Conservation (phyloP, 2,797 vertebrate species). For the Enteromius argenteus region DNA sequence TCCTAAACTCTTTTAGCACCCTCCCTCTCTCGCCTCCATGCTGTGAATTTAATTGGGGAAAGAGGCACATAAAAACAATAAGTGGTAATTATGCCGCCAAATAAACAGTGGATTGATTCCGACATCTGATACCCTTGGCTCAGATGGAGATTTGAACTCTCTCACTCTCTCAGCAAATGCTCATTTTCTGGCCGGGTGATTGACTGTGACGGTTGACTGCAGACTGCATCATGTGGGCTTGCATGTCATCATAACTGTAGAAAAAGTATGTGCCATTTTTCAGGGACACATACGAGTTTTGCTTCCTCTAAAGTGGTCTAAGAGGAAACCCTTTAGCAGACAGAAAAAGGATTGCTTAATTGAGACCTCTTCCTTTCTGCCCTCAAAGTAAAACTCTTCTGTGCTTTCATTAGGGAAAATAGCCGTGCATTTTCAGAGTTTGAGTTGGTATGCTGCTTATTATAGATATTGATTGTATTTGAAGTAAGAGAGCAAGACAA, state of each 20-base stretch:
- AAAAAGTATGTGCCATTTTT: background rate
- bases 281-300: background rate
- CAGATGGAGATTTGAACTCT: background rate
- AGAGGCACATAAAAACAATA: slow-evolving; percentile 14
- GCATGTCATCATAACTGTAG: background rate
- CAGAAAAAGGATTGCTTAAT: slow-evolving; percentile 19
- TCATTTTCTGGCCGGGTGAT: slow-evolving; percentile 8
- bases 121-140: slow-evolving; percentile 2
- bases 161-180: slow-evolving; percentile 11
- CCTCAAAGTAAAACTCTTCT: background rate
- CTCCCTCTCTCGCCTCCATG: background rate
- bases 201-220: background rate
- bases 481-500: background rate
- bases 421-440: background rate
- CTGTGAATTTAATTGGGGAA: background rate
- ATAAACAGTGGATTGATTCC: slow-evolving; percentile 31
- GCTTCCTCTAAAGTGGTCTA: slow-evolving; percentile 27
- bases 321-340: slow-evolving; percentile 20
- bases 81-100: slow-evolving; percentile 24
- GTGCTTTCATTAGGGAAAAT: background rate
- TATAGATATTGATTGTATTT: background rate
- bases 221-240: background rate
- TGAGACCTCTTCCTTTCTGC: slow-evolving; percentile 16
- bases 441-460: background rate
- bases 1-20: slow-evolving; percentile 3